These are phyloP conservation scores for Scalopus aquaticus DNA, from an alignment of 2,113 vertebrate species.

Conservation along the genomic window DNA sequence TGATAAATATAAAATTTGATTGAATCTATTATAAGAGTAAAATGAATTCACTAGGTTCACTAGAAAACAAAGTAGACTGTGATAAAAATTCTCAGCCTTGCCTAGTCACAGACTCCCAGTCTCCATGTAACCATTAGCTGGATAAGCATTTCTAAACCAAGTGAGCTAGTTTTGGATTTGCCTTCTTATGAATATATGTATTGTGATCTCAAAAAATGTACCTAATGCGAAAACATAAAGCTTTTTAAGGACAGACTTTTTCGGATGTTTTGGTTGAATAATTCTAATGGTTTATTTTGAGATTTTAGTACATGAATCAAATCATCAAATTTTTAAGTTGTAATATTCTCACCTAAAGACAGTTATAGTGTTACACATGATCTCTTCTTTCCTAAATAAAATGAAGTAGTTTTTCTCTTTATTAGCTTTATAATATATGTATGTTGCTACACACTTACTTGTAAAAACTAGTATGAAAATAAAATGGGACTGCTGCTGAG, in stretches of 20 bases:
- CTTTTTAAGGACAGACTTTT: background rate
- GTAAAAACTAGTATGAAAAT: slow-evolving; percentile 23
- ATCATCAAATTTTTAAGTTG: background rate
- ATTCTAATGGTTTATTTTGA: background rate
- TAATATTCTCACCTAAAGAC: background rate
- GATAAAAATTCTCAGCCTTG: background rate
- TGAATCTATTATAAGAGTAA: slow-evolving; percentile 59
- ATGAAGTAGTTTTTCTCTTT: background rate
- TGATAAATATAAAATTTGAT: slow-evolving; percentile 73
- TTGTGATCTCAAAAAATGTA: background rate
- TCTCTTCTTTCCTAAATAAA: background rate
- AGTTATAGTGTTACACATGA: background rate
- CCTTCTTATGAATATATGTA: slow-evolving; percentile 25
- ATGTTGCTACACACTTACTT: background rate
- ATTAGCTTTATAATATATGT: background rate
- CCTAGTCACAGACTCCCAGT: background rate
- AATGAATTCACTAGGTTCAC: slow-evolving; percentile 31
- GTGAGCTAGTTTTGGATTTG: background rate
- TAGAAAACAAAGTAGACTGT: background rate
- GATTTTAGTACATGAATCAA: background rate
- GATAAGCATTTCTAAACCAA: background rate
- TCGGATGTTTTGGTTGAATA: background rate
- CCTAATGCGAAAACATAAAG: background rate
- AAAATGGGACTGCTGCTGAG: background rate
- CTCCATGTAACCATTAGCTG: background rate